Evolutionary conservation across 2,797 vertebrate species (phyloP), one percentile per base, ranked within the genome.

Genomic region (Distichodus sexfasciatus): DNA sequence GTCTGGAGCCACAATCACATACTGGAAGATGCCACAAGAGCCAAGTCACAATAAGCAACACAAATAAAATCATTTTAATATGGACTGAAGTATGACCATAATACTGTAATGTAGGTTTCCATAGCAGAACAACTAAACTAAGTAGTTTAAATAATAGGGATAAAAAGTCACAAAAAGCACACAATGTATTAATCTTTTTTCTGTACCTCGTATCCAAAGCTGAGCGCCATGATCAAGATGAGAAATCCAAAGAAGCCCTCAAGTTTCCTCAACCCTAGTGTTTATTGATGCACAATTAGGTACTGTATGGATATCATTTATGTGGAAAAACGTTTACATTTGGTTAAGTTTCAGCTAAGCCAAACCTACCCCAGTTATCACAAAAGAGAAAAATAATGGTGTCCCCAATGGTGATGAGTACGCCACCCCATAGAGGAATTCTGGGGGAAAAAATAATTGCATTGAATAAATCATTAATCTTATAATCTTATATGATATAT

Each of bases 371-470:
- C 0, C 98, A 99, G 89, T 98, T 98, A 69, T 99, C 97, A 66
- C 98, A 84, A 85, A 98, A 98, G 33, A 99, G 94, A 82, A 99
- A 99, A 0, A 96, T 84, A 44, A 98, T 96, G 0, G 96, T 98
- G 79, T 98, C 96, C 0, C 93, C 87, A 26, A 98, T 96, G 83
- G 97, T 99, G 81, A 99, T 98, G 76, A 99, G 92, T 36, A 98
- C 97, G 21, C 97, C 97, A 0, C 75, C 96, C 94, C 94, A 99
- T 5, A 98, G 85, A 2, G 95, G 96, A 82, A 98, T 88, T 87
- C 96, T 99, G 83, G 23, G 46, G 11, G 0, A 6, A 14, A 50
- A 24, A 3, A 14, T 50, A 24, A 14, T 12, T 26, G 2, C 11
- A 24, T 1, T 14, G 12, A 50, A 14, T 19, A 5, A 36, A 47